A percentile compares a stretch with the other conserved stretches of the same genome.
phyloP scores from a whole-genome alignment of 2,888 invertebrate species.

The Belgica antarctica region DNA sequence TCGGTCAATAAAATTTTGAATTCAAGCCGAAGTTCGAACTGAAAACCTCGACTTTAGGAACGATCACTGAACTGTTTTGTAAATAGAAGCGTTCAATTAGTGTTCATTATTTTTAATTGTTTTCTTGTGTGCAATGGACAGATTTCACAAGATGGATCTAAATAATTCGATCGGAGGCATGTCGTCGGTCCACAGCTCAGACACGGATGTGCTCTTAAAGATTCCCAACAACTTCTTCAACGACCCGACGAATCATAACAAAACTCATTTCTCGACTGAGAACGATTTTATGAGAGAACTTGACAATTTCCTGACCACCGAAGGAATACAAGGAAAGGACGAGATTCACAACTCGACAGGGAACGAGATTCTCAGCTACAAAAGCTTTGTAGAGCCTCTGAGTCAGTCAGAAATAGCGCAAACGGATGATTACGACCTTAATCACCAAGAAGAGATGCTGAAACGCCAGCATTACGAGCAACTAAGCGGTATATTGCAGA shows the following conservation, averaged over 20 bases:
- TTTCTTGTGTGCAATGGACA: too few relatives aligned
- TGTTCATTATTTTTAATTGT: too few relatives aligned
- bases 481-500: slow-evolving; percentile 71
- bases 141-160: slow-evolving; percentile 34
- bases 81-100: too few relatives aligned
- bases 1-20: too few relatives aligned
- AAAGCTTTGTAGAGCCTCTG: slow-evolving; percentile 63
- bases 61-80: too few relatives aligned
- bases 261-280: slow-evolving; percentile 41
- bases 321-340: not conserved
- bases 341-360: slow-evolving; percentile 39
- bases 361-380: slow-evolving; percentile 57
- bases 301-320: slow-evolving; percentile 50
- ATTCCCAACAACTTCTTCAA: slow-evolving; percentile 31
- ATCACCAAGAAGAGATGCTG: slow-evolving; percentile 73
- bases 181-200: not conserved
- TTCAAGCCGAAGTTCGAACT: too few relatives aligned
- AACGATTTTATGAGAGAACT: slow-evolving; percentile 51
- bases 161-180: slow-evolving; percentile 1
- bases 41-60: too few relatives aligned
- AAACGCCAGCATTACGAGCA: slow-evolving; percentile 76
- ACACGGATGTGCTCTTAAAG: slow-evolving; percentile 33
- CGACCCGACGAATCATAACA: slow-evolving; percentile 9
- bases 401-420: slow-evolving; percentile 51
- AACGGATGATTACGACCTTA: slow-evolving; percentile 51